These are phyloP conservation scores for Onychostoma macrolepis DNA, from an alignment of 2,113 vertebrate genomes.

Conservation along the genomic window DNA sequence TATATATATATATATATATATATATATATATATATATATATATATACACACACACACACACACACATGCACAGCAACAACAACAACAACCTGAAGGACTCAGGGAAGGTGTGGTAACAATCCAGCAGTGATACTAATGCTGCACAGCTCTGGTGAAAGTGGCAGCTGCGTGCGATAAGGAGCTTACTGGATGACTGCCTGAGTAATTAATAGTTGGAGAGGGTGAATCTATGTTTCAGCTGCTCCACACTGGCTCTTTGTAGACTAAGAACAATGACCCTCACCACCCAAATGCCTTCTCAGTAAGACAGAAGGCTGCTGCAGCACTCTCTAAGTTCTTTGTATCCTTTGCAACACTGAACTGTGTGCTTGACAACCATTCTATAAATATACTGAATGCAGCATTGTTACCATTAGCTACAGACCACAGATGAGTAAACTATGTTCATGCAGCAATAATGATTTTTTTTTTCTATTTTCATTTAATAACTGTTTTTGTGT, in stretches of 20 bases:
- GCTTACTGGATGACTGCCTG: constrained; percentile 41
- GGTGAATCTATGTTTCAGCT: constrained; percentile 41
- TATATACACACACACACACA: not conserved
- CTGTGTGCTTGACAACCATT: constrained; percentile 26
- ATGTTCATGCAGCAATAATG: too few relatives aligned
- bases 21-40: too few relatives aligned
- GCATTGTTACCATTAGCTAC: constrained; percentile 17
- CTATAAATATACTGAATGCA: constrained; percentile 23
- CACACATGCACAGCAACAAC: too few relatives aligned
- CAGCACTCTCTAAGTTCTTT: not conserved
- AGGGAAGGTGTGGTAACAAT: not conserved
- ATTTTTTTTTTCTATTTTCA: too few relatives aligned
- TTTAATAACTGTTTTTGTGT: not conserved
- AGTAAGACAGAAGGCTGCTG: constrained; percentile 1
- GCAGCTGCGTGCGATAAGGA: constrained; percentile 19
- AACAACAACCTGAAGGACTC: not conserved
- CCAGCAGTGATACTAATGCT: not conserved
- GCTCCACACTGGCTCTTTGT: constrained; percentile 14
- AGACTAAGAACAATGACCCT: constrained; percentile 26
- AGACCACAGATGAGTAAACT: not conserved
- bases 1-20: too few relatives aligned
- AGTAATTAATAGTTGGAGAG: constrained; percentile 36
- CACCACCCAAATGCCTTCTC: not conserved
- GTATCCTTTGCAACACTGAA: not conserved
- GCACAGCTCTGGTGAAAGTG: not conserved